phyloP scores from a whole-genome alignment of 2,888 invertebrate species.

The Clunio marinus region DNA sequence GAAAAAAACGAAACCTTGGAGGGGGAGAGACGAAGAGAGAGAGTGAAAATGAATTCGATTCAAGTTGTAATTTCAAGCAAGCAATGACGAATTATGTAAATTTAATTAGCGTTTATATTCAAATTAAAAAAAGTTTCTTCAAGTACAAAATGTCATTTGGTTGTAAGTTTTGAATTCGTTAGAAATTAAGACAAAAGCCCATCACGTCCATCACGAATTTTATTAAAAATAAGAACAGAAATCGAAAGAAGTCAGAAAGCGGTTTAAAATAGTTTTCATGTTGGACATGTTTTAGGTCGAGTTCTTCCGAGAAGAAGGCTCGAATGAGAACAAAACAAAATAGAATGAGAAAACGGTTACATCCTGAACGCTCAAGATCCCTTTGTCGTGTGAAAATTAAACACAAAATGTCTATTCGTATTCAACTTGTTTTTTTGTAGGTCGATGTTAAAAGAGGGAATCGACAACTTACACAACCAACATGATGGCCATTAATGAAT shows the following conservation, averaged over 20 bases:
- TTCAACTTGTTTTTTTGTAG: background rate
- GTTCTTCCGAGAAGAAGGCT: background rate
- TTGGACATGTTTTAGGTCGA: background rate
- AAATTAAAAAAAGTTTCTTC: conserved; percentile 19
- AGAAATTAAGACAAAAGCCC: no score
- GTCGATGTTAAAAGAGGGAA: background rate
- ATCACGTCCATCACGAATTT: conserved; percentile 10
- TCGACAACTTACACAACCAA: background rate
- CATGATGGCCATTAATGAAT: conserved; percentile 3
- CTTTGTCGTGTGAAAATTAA: conserved; percentile 7
- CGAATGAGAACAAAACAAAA: no score
- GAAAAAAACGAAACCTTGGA: background rate
- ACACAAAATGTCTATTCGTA: conserved; percentile 7
- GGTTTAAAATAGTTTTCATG: background rate
- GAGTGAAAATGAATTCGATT: no score
- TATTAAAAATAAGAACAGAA: background rate
- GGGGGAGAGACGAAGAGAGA: no score
- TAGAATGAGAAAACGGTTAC: background rate
- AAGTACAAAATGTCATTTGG: background rate
- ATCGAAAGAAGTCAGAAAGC: background rate
- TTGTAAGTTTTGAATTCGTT: no score
- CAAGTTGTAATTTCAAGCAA: background rate
- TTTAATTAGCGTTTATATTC: conserved; percentile 27
- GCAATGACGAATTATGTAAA: conserved; percentile 25
- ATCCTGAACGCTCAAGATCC: conserved; percentile 4